Conservation (phyloP, 2,888 invertebrate species). For the Stenichneumon culpator region DNA sequence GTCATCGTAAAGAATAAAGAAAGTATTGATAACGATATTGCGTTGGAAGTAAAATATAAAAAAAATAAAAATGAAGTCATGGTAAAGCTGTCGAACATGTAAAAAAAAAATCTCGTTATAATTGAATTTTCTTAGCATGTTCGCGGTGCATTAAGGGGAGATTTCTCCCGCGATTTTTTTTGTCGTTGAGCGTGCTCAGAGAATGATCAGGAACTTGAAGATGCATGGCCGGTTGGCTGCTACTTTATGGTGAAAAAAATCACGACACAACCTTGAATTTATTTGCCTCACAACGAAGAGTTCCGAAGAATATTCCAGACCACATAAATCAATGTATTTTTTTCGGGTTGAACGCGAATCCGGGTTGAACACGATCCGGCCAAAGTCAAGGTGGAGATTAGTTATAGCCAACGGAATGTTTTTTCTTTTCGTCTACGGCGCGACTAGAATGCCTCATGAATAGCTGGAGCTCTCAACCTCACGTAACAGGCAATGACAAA, state of each 20-base stretch:
- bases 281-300: no score
- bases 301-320: no score
- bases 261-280: no score
- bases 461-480: no score
- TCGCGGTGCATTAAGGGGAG: not conserved
- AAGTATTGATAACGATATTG: not conserved
- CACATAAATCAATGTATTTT: no score
- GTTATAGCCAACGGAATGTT: no score
- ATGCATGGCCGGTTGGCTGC: not conserved
- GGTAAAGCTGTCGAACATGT: not conserved
- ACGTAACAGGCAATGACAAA: no score
- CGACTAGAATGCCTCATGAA: no score
- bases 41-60: not conserved
- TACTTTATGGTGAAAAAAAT: not conserved
- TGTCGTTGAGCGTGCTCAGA: not conserved
- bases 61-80: not conserved
- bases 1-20: not conserved
- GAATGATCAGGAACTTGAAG: not conserved
- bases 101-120: not conserved
- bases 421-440: no score
- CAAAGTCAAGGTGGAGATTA: no score
- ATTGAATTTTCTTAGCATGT: not conserved
- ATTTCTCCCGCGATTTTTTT: not conserved
- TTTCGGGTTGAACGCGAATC: no score
- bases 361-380: no score